Conservation (phyloP, 92 coral and sea anemone species). For the Pocillopora grandis region DNA sequence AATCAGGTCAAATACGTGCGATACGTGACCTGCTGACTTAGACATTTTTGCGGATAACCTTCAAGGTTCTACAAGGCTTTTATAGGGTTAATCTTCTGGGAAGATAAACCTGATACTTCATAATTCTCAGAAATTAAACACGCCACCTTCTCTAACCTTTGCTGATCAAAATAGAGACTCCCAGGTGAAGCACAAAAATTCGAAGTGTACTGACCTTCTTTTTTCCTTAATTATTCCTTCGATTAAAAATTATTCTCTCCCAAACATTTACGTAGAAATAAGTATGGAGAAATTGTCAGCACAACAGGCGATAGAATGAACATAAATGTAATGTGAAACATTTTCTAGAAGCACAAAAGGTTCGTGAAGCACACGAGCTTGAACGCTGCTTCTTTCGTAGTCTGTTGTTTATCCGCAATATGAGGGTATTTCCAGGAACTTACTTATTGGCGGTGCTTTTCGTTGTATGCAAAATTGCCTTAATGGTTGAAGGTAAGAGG, state of each 20-base stretch:
- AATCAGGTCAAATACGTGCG: background rate
- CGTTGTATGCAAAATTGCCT: background rate
- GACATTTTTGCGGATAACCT: too few species aligned
- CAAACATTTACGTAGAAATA: background rate
- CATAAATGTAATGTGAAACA: background rate
- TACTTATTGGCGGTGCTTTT: background rate
- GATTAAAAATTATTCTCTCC: slow-evolving; percentile 5
- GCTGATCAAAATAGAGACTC: slow-evolving; percentile 15
- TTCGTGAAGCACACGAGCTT: background rate
- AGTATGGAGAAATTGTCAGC: background rate
- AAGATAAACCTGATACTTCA: background rate
- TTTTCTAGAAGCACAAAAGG: background rate
- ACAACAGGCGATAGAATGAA: background rate
- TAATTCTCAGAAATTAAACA: background rate
- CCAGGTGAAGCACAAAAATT: background rate
- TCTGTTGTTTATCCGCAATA: background rate
- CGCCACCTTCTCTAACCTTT: background rate
- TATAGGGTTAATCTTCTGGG: too few species aligned
- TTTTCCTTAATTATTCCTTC: background rate
- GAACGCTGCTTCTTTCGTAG: background rate
- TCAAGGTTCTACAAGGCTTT: too few species aligned
- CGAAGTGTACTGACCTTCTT: background rate
- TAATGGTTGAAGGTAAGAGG: slow-evolving; percentile 29
- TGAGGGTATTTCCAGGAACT: slow-evolving; percentile 13
- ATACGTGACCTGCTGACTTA: too few species aligned